Evolutionary conservation across 2,888 invertebrate species (phyloP), one percentile per base, ranked within the genome.

Genomic region (Eumacrocentrus americanus): DNA sequence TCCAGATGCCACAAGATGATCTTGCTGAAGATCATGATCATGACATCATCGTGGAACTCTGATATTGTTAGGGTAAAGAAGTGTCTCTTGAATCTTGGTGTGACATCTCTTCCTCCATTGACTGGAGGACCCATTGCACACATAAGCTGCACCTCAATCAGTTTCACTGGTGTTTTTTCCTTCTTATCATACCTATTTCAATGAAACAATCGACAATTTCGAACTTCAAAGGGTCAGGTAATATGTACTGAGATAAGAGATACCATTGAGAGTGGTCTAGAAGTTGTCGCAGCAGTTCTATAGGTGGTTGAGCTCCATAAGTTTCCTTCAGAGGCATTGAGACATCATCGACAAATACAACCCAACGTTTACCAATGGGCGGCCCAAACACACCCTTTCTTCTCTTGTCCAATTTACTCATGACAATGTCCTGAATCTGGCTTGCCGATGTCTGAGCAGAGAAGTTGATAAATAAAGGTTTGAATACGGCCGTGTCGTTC

Each of bases 1-100:
- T 95, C 94, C 72, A 97, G 87, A 85, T 98, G 97, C 97, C 97
- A 97, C 25, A 94, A 83, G 82, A 96, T 88, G 65, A 98, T 96
- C 78, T 91, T 89, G 59, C 91, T 90, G 74, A 95, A 97, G 64
- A 96, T 96, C 11, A 90, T 88, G 14, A 85, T 86, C 82, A 96
- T 86, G 1, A 92, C 92, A 0, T 87, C 86, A 70, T 96, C 94
- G 65, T 91, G 89, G 76, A 96, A 96, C 77, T 95, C 92, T 70
- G 95, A 94, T 67, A 97, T 92, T 58, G 91, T 89, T 22, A 95
- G 82, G 61, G 92, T 88, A 71, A 91, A 88, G 75, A 95, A 93
- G 79, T 96, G 95, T 3, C 95, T 85, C 22, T 92, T 88, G 76
- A 95, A 95, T 67, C 96, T 85, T 2, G 91, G 89, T 0, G 93